Base-by-base conservation (phyloP, 2,113 vertebrate species). In the Pseudopodoces humilis region DNA sequence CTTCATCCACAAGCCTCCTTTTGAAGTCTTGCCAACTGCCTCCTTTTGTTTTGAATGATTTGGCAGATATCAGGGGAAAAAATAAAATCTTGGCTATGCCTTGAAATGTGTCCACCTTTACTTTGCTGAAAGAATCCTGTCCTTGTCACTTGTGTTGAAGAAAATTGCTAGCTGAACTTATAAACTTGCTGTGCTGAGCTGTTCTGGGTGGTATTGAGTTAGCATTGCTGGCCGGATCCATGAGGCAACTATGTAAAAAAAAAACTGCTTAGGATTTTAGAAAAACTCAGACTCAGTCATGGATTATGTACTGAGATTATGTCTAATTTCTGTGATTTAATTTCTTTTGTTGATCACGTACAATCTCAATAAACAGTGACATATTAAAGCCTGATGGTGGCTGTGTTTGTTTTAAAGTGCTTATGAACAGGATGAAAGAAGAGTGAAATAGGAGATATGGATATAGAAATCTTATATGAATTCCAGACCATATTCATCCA, bases 11-110 rank as follows among this genome's bases (percentile, higher is more conserved):
- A 80, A 28, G n/a, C 65, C 28, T 92, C 44, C 46, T 88, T 92
- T 58, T 96, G 92, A 95, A 90, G 89, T 70, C 44, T 55, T 93
- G 43, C 89, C 91, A 94, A 24, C 30, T 58, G 24, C 49, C 62
- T 94, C 52, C 46, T 94, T 86, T 94, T 81, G 39, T 78, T 95
- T 91, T 68, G 79, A 94, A 79, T 58, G 35, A 31, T 88, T 90
- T 95, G 76, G 47, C 86, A 95, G 52, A 37, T 71, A 56, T 49
- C 28, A 39, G 31, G 31, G 47, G 41, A 17, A 86, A 92, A 94
- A 90, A 59, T 17, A 68, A 88, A 75, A 52, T 68, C 72, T 86
- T 89, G 63, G 20, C 77, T 84, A 28, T 52, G 30, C 39, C 0
- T 0, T 23, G 49, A 72, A 95, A 80, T n/a, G 28, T 19, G 12